Percentiles rank a stretch among this genome's conserved stretches.
These are phyloP conservation scores for Muscicapa comitata DNA, from an alignment of 2,797 vertebrate species.

Conservation along the genomic window DNA sequence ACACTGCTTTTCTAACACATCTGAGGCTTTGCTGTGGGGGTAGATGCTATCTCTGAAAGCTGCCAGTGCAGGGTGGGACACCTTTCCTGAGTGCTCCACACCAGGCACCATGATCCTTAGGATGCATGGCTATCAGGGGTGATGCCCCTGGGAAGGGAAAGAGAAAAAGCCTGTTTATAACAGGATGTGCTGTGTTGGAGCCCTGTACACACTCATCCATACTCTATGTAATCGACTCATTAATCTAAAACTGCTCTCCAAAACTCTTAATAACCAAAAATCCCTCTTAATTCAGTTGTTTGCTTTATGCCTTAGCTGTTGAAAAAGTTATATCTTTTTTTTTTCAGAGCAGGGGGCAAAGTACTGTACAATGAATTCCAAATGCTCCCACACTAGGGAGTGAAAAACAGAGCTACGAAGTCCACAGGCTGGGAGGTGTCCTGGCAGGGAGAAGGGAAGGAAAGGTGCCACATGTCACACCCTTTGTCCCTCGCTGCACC, in stretches of 20 bases:
- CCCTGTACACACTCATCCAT: rapidly evolving
- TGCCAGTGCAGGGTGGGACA: not conserved
- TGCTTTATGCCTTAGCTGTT: not conserved
- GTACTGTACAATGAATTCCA: not conserved
- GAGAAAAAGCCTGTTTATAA: not conserved
- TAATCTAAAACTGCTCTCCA: not conserved
- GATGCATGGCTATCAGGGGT: not conserved
- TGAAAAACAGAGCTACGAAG: not conserved
- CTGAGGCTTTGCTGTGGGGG: not conserved
- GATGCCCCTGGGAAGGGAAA: not conserved
- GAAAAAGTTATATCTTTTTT: rapidly evolving
- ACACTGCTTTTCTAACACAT: not conserved
- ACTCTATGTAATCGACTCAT: rapidly evolving
- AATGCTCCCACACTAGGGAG: not conserved
- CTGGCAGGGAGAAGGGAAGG: not conserved
- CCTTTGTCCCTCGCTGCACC: rapidly evolving
- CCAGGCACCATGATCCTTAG: not conserved
- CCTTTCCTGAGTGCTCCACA: not conserved
- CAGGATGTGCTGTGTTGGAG: not conserved
- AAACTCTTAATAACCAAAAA: not conserved
- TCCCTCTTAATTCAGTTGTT: not conserved
- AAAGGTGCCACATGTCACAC: rapidly evolving
- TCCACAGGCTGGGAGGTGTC: not conserved
- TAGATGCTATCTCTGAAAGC: not conserved
- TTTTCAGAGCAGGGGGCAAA: not conserved